A percentile compares a stretch with the other conserved stretches of the same genome.
These are phyloP conservation scores for Rhinoraja longicauda DNA, from an alignment of 2,797 vertebrate species.

Conservation along the genomic window DNA sequence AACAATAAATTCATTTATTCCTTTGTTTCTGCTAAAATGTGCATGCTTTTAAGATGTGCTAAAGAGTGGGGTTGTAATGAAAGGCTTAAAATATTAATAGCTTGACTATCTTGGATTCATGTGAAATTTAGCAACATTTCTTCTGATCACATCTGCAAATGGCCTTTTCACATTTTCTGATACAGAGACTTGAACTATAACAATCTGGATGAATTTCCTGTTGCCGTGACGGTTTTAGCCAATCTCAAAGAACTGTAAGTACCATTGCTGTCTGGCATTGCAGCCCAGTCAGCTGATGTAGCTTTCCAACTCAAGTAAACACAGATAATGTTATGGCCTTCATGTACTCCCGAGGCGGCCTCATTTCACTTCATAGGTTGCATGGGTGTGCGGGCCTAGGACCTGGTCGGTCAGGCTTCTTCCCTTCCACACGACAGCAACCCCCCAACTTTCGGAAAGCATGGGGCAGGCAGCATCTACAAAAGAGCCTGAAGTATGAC, in stretches of 20 bases:
- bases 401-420: not conserved
- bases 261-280: slow-evolving; percentile 9
- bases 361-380: not conserved
- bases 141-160: not conserved
- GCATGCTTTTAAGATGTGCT: not conserved
- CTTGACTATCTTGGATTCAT: not conserved
- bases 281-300: not conserved
- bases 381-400: too few relatives aligned
- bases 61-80: not conserved
- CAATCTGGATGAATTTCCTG: slow-evolving; percentile 79
- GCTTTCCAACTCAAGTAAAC: not conserved
- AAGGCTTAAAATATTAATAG: not conserved
- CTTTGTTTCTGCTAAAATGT: not conserved
- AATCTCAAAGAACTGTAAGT: slow-evolving; percentile 92
- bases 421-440: not conserved
- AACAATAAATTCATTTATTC: not conserved
- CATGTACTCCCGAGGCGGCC: not conserved
- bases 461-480: not conserved
- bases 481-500: not conserved
- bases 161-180: not conserved
- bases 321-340: not conserved
- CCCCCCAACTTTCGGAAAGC: not conserved
- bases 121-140: not conserved
- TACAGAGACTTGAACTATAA: slow-evolving; percentile 90
- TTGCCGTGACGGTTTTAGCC: slow-evolving; percentile 70